phyloP scores from a whole-genome alignment of 2,113 vertebrate species.

The Lichenostomus cassidix region DNA sequence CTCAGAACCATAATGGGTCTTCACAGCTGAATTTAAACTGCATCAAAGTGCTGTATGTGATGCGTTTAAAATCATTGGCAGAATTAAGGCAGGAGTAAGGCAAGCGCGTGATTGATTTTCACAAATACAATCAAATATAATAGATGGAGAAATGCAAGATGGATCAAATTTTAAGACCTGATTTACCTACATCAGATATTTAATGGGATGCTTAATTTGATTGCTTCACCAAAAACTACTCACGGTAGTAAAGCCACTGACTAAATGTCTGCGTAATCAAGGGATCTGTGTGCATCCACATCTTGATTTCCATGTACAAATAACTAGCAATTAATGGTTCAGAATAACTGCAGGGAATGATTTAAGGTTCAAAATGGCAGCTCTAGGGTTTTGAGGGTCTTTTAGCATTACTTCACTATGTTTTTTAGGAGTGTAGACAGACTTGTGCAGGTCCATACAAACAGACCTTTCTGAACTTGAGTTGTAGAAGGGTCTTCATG shows the following conservation, averaged over 20 bases:
- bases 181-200: slow-evolving; percentile 36
- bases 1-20: background rate
- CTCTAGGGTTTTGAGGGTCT: background rate
- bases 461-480: background rate
- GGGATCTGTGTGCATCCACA: background rate
- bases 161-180: background rate
- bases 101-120: slow-evolving; percentile 2
- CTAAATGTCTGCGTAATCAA: background rate
- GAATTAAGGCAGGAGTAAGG: background rate
- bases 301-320: slow-evolving; percentile 13
- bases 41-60: background rate
- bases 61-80: background rate
- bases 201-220: slow-evolving; percentile 46
- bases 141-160: background rate
- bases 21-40: background rate
- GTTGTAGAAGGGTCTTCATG: background rate
- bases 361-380: background rate
- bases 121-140: background rate
- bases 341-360: background rate
- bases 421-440: background rate
- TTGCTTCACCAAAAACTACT: slow-evolving; percentile 29
- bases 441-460: background rate
- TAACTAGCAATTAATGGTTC: background rate
- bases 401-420: background rate
- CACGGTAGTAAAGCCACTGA: background rate